Percentiles rank a stretch among this genome's conserved stretches.
Evolutionary conservation across 2,113 vertebrate genomes (phyloP).

Genomic region (Sceloporus tristichus): DNA sequence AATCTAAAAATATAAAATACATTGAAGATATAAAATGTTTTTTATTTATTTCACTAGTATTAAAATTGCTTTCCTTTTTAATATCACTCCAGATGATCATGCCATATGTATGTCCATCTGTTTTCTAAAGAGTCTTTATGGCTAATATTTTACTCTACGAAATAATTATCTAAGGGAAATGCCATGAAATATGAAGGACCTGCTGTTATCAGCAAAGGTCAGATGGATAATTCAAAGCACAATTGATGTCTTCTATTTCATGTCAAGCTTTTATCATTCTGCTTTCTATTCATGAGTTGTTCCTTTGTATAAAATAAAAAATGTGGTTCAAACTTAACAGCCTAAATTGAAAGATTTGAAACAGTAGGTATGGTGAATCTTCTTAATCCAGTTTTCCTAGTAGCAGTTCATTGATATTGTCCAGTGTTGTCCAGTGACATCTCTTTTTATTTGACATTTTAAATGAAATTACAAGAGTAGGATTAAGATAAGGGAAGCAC

Average conservation of each 20-base stretch:
- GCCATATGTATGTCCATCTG: background rate
- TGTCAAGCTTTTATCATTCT: conserved; percentile 21
- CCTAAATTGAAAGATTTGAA: background rate
- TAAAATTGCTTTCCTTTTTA: background rate
- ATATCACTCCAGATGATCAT: background rate
- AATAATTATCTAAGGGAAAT: conserved; percentile 11
- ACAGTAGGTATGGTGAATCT: background rate
- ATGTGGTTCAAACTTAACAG: background rate
- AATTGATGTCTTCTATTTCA: conserved; percentile 2
- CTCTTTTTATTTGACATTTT: no score
- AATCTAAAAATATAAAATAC: background rate
- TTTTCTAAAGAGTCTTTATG: background rate
- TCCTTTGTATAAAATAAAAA: background rate
- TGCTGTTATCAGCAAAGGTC: conserved; percentile 18
- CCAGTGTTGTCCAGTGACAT: background rate
- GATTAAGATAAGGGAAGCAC: background rate
- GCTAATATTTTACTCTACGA: background rate
- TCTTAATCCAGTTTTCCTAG: background rate
- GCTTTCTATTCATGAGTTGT: background rate
- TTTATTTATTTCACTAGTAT: conserved; percentile 3
- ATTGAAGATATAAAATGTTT: background rate
- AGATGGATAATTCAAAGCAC: background rate
- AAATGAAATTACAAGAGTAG: background rate
- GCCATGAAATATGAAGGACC: conserved; percentile 16
- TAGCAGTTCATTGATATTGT: background rate